Percentiles rank a stretch among this genome's conserved stretches.
Conservation (phyloP, 2,113 vertebrate species). For the Noturus placidus region DNA sequence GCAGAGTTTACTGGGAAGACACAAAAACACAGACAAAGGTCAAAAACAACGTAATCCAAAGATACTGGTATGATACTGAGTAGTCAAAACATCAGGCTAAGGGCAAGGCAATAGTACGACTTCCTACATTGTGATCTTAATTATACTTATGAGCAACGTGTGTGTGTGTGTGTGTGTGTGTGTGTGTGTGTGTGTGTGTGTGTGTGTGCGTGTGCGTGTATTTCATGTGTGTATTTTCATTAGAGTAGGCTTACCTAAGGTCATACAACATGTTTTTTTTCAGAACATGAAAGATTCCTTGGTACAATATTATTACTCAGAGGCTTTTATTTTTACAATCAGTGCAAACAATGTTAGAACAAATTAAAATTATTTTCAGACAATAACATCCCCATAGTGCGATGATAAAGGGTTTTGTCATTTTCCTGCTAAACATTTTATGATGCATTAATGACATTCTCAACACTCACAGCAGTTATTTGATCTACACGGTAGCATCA, state of each 20-base stretch:
- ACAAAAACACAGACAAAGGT: neutral
- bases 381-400: neutral
- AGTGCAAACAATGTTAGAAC: neutral
- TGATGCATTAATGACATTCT: slow-evolving; percentile 15
- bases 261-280: too few relatives aligned
- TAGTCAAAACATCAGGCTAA: too few relatives aligned
- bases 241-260: too few relatives aligned
- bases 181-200: too few relatives aligned
- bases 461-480: slow-evolving; percentile 14
- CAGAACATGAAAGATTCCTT: too few relatives aligned
- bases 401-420: neutral
- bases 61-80: neutral
- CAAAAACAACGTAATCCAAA: neutral
- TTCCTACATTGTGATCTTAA: neutral
- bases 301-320: too few relatives aligned
- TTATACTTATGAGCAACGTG: neutral
- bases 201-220: too few relatives aligned
- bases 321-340: too few relatives aligned
- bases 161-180: too few relatives aligned
- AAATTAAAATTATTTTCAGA: neutral
- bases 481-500: neutral
- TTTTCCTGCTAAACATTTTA: neutral
- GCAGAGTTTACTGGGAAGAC: neutral
- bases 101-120: too few relatives aligned
- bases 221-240: too few relatives aligned